Conservation (phyloP, 2,888 invertebrate species). For the Cataglyphis albicans region DNA sequence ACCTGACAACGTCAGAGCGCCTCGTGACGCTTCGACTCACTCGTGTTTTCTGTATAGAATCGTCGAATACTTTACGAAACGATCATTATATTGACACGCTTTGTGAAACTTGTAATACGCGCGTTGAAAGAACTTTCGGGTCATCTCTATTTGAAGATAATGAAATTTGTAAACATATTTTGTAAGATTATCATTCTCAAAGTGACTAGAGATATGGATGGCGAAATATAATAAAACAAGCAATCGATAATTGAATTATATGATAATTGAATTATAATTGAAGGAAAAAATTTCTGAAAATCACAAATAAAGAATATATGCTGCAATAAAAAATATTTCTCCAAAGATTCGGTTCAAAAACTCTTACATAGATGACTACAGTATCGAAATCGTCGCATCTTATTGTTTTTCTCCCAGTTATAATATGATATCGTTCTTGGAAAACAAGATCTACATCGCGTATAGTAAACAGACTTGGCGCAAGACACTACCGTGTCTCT, state of each 20-base stretch:
- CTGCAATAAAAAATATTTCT: neutral
- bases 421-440: neutral
- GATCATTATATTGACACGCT: constrained; percentile 15
- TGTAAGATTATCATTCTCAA: constrained; percentile 10
- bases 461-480: neutral
- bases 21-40: neutral
- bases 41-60: constrained; percentile 51
- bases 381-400: neutral
- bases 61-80: constrained; percentile 32
- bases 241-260: constrained; percentile 15
- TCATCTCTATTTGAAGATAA: constrained; percentile 11
- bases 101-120: neutral
- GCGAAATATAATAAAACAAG: constrained; percentile 11
- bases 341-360: neutral
- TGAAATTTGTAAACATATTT: constrained; percentile 26
- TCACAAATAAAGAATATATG: neutral
- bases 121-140: neutral
- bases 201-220: constrained; percentile 24
- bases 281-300: neutral
- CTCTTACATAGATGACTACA: neutral
- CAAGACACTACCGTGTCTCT: too few relatives aligned
- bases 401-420: neutral
- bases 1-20: constrained; percentile 55
- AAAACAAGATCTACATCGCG: constrained; percentile 15
- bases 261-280: neutral